Base-by-base conservation (phyloP, 2,797 vertebrate genomes). In the Loris lydekkerianus region DNA sequence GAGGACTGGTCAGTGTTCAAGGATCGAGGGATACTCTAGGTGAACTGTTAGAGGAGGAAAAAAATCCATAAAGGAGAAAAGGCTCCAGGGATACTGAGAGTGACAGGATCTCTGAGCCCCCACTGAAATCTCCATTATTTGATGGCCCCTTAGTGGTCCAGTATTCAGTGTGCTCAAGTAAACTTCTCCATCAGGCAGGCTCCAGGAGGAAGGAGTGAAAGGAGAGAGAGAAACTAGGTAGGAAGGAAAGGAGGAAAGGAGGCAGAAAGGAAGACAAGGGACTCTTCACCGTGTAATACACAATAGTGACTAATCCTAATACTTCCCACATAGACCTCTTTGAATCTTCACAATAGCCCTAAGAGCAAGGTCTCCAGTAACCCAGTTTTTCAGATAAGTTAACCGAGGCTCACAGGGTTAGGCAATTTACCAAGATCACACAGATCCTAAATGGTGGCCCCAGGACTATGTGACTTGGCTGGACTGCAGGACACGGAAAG, bases 401-500 rank as follows among this genome's bases (percentile, higher is more conserved):
- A 78, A 49, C 63, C 0, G 82, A 93, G 13, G 77, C n/a, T 58
- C 61, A 34, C 34, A 81, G 10, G 2, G 20, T 58, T 56, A n/a
- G 67, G 49, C 29, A 13, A 14, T 27, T 27, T 78, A 25, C 76
- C 25, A 29, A 25, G 11, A 25, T 56, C 20, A 2, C 25, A 3
- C 27, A 89, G 43, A 29, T 67, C 49, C 72, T 67, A 10, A 31
- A 21, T 0, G 21, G 37, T 43, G 67, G 46, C 58, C 5, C 25
- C 0, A 1, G 11, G 18, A 61, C 78, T 14, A 0, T 37, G 34
- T 7, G 15, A 60, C 56, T 25, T 3, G 0, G 34, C 8, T 6
- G 9, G 40, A 23, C 4, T 31, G 27, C 20, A 31, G 40, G 60
- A 18, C 10, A 10, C 34, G 7, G 23, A 34, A 20, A 17, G 0